Conservation (phyloP, 1,140 invertebrate genomes). For the Centruroides vittatus region DNA sequence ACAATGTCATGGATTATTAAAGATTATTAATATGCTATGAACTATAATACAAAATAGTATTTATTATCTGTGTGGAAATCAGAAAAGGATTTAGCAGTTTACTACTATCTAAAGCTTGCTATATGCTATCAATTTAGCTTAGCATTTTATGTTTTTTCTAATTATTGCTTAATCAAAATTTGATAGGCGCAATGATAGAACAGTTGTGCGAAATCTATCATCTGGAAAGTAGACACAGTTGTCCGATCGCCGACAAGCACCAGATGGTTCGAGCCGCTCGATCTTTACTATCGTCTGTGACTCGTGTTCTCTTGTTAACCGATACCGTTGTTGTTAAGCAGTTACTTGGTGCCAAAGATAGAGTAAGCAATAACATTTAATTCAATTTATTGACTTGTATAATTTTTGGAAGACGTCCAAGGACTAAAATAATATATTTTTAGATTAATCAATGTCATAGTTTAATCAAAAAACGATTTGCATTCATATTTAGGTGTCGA, state of each 20-base stretch:
- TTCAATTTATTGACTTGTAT: too few relatives aligned
- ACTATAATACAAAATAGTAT: too few relatives aligned
- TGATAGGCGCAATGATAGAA: constrained; percentile 66
- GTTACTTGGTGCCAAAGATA: constrained; percentile 86
- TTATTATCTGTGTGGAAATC: too few relatives aligned
- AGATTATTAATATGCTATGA: too few relatives aligned
- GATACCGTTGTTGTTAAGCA: constrained; percentile 97
- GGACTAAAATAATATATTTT: not conserved
- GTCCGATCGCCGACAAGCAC: constrained; percentile 18
- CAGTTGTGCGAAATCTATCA: constrained; percentile 54
- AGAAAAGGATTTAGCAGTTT: too few relatives aligned
- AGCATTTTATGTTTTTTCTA: too few relatives aligned
- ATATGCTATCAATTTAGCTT: too few relatives aligned
- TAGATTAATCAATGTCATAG: not conserved
- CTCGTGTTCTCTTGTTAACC: constrained; percentile 90
- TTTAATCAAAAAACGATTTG: not conserved
- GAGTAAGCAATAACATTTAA: constrained; percentile 41
- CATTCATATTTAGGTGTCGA: constrained; percentile 19
- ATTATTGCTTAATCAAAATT: too few relatives aligned
- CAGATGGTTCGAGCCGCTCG: constrained; percentile 74
- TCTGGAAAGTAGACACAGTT: constrained; percentile 18
- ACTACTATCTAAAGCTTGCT: too few relatives aligned
- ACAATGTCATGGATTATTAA: too few relatives aligned
- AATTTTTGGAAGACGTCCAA: too few relatives aligned
- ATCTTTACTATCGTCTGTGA: constrained; percentile 85